These are phyloP conservation scores for Latrodectus hesperus DNA, from an alignment of 2,888 invertebrate species.

Conservation along the genomic window DNA sequence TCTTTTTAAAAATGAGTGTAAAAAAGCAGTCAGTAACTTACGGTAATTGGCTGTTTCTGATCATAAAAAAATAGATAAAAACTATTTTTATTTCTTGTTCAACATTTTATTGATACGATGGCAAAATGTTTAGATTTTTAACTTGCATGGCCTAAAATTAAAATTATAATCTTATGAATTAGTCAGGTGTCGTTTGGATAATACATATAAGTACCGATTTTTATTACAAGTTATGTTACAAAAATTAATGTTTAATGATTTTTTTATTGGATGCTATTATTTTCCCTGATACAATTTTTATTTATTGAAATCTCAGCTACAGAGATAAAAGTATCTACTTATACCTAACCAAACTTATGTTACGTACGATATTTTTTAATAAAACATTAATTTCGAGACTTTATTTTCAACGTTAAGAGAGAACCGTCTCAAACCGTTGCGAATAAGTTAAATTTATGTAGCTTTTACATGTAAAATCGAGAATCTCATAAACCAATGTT, in stretches of 20 bases:
- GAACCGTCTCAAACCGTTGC: too few species aligned
- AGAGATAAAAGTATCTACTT: neutral
- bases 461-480: too few species aligned
- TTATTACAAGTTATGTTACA: neutral
- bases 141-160: neutral
- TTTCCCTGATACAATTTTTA: neutral
- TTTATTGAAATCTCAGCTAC: neutral
- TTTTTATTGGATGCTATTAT: neutral
- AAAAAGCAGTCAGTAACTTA: too few species aligned
- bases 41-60: neutral
- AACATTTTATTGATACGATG: neutral
- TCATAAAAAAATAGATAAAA: conserved; percentile 16
- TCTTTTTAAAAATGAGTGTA: too few species aligned
- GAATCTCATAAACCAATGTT: too few species aligned
- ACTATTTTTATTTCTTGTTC: neutral
- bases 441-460: too few species aligned
- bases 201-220: neutral
- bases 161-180: neutral
- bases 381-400: too few species aligned
- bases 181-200: neutral
- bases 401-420: too few species aligned
- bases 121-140: neutral
- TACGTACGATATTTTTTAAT: too few species aligned
- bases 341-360: too few species aligned
- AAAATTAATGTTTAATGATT: neutral